Evolutionary conservation across 2,113 vertebrate genomes (phyloP).

Genomic region (Formicarius rufipectus): DNA sequence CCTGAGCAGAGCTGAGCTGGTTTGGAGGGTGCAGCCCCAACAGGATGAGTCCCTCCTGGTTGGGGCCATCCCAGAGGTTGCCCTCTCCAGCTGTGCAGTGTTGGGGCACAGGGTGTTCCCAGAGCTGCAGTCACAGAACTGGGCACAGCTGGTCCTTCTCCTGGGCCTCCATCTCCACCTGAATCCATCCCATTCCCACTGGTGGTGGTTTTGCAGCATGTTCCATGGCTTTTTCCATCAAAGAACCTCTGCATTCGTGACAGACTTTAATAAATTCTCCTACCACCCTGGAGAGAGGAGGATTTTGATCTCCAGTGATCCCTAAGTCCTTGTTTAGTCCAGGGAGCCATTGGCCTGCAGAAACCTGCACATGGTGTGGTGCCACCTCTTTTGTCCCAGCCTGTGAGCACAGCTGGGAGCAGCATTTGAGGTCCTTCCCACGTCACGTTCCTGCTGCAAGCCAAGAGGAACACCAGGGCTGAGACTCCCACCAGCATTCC

Average conservation of each 20-base stretch:
- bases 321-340: background rate
- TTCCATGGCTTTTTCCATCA: background rate
- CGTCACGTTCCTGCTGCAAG: background rate
- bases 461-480: background rate
- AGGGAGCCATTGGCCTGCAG: background rate
- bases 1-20: background rate
- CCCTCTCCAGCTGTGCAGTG: background rate
- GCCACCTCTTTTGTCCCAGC: background rate
- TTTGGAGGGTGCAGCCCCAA: background rate
- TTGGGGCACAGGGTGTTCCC: background rate
- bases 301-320: background rate
- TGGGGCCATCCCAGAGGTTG: background rate
- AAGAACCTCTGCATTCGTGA: background rate
- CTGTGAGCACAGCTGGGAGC: background rate
- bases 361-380: accelerated
- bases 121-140: background rate
- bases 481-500: background rate
- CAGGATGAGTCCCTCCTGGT: background rate
- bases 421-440: background rate
- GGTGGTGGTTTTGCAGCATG: background rate
- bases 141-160: background rate
- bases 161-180: background rate
- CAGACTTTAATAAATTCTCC: background rate
- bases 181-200: accelerated
- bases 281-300: background rate